These are phyloP conservation scores for Hydrozoanthus gracilis DNA, from an alignment of 92 coral and sea anemone genomes.

Conservation along the genomic window DNA sequence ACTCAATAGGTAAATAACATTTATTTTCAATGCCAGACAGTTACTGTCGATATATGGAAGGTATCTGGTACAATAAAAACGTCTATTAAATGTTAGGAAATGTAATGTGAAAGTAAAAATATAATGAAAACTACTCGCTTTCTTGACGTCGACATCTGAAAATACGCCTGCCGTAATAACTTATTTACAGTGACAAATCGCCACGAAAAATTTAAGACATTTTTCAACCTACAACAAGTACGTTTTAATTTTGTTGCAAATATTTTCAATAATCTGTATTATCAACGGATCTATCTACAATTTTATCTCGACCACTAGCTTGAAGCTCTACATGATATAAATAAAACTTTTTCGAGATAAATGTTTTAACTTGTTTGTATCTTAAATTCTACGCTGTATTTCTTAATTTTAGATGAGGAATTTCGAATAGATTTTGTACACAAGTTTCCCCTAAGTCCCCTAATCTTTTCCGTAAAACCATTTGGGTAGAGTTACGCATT, in stretches of 20 bases:
- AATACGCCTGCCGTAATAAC: slow-evolving; percentile 70
- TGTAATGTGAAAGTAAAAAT: slow-evolving; percentile 81
- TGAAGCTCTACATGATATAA: slow-evolving; percentile 46
- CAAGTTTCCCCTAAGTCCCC: background rate
- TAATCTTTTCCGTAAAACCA: slow-evolving; percentile 21
- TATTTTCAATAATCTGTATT: slow-evolving; percentile 41
- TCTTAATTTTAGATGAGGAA: slow-evolving; percentile 12
- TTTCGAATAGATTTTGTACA: slow-evolving; percentile 31
- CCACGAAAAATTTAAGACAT: slow-evolving; percentile 43
- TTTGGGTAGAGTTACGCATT: background rate
- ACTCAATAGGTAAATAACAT: slow-evolving; percentile 86
- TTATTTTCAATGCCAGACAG: slow-evolving; percentile 68
- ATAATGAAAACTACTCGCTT: slow-evolving; percentile 70
- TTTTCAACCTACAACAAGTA: slow-evolving; percentile 30
- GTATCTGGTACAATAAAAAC: slow-evolving; percentile 87
- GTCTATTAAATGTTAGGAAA: slow-evolving; percentile 91
- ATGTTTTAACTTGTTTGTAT: background rate
- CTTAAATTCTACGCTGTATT: slow-evolving; percentile 18
- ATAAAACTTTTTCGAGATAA: slow-evolving; percentile 39
- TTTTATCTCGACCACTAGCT: slow-evolving; percentile 43
- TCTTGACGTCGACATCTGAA: slow-evolving; percentile 62
- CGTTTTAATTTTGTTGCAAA: slow-evolving; percentile 37
- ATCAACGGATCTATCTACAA: slow-evolving; percentile 45
- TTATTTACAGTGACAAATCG: slow-evolving; percentile 68
- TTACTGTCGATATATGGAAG: slow-evolving; percentile 53